Base-by-base conservation (phyloP, 35 echinoderm and acorn worm species). In the Ophiothrix spiculata region DNA sequence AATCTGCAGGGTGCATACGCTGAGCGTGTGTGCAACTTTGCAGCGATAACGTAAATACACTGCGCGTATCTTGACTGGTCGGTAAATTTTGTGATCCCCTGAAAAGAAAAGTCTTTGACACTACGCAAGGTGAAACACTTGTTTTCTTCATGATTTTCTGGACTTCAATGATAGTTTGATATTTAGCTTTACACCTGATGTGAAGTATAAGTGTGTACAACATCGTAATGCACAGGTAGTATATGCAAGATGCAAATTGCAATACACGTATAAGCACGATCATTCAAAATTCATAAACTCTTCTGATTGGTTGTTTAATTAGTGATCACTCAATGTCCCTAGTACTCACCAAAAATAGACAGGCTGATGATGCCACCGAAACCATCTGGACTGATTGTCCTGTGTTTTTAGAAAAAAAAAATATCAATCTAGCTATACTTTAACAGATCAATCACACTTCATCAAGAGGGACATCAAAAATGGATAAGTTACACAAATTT, bases 341-440 rank as follows among this genome's bases (percentile, higher is more conserved):
- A n/a, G n/a, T 23, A 87, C 85, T 92, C 63, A 92, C 90, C 83
- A 92, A 64, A 77, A 92, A 92, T 23, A 92, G 79, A 75, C 90
- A 92, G 21, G 84, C 90, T 34, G 78, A 33, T n/a, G 90, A 92
- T 41, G 85, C 84, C 12, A 92, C 39, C 15, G 90, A 92, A 8
- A 92, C 90, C 0, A 86, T 87, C 6, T 77, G 64, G 15, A 92
- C 56, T 14, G 90, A 92, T 34, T 79, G 63, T 38, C 84, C 90
- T 92, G 89, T n/a, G n/a, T n/a, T n/a, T n/a, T n/a, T 37, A 78
- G 64, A 36, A 45, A 19, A 80, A 36, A 78, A 73, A 83, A 33
- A 81, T 77, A 29, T 0, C 13, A 0, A 28, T 74, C 33, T 73
- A 73, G 63, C 14, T n/a, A 2, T 73, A n/a, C 25, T 15, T 73